Evolutionary conservation across 2,888 invertebrate species (phyloP), one percentile per base, ranked within the genome.

Genomic region (Lycaena phlaeas): DNA sequence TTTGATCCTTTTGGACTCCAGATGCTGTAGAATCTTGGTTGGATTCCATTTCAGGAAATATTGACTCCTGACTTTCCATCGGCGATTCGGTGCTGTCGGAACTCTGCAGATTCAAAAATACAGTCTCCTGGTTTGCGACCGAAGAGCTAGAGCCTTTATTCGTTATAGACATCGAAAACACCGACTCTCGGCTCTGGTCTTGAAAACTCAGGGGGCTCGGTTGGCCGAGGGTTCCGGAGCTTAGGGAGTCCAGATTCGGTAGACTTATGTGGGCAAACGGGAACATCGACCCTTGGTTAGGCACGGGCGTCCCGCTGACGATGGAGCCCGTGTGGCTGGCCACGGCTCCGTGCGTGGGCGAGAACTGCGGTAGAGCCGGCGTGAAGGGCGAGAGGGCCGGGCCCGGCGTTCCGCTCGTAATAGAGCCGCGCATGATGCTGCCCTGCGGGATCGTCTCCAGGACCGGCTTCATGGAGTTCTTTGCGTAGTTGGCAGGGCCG

Each of bases 391-490:
- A 49, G 2, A 46, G 52, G 0, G 58, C 58, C 48, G 61, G 65
- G 29, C 48, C 56, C 0, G 65, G 61, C 0, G 62, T 62, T 0
- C 64, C 62, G 3, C 55, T 49, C 2, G 54, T 58, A 3, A 62
- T 59, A 0, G 63, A 66, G 0, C 72, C 73, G 6, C 61, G 61
- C 59, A 75, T 74, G 14, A 77, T 59, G 10, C 61, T 68, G 1
- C 79, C 78, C 45, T 81, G 79, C 0, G 77, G 75, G 49, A 82
- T 79, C 1, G 81, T 78, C 52, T 78, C 76, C 11, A 79, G 45
- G 1, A 61, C 58, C 0, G 67, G 71, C 49, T 73, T 75, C 63
- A 73, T 68, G 0, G 60, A 60, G 39, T 56, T 64, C 41, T 54
- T 60, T 3, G 46, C 45, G 40, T 65, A 68, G 36, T 60, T 67